These are phyloP conservation scores for Cassiopea andromeda DNA, from an alignment of 30 jellyfish, hydroid and myxozoan genomes.

Conservation along the genomic window DNA sequence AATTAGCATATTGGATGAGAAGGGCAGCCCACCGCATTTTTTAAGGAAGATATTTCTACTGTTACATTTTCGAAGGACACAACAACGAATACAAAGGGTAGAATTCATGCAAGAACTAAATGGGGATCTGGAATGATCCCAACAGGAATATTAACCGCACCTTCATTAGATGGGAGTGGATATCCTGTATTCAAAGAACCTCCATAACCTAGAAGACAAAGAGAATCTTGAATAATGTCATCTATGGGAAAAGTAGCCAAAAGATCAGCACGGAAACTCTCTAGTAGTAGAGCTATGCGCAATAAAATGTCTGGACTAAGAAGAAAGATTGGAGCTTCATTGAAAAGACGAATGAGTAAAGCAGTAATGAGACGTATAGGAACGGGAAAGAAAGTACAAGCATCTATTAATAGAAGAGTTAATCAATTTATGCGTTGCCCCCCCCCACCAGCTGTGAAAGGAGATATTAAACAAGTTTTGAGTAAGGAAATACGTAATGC, in stretches of 20 bases:
- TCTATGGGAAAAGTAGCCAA: too few species aligned
- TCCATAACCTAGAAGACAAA: too few species aligned
- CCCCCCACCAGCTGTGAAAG: neutral
- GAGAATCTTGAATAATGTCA: too few species aligned
- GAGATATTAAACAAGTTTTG: neutral
- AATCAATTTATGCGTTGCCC: neutral
- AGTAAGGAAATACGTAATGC: neutral
- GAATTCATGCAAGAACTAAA: neutral
- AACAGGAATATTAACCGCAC: too few species aligned
- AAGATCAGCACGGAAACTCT: too few species aligned
- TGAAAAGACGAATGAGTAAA: neutral
- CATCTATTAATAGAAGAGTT: neutral
- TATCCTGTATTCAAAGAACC: too few species aligned
- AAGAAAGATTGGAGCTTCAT: too few species aligned
- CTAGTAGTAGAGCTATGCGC: too few species aligned
- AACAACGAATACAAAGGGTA: neutral
- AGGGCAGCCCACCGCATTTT: neutral
- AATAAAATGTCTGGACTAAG: too few species aligned
- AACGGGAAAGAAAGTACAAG: neutral
- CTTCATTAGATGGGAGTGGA: too few species aligned
- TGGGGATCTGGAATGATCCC: neutral
- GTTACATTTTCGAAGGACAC: neutral
- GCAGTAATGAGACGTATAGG: neutral
- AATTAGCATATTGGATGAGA: neutral
- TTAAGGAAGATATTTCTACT: neutral